A percentile compares a stretch with the other conserved stretches of the same genome.
Conservation (phyloP, 2,113 vertebrate genomes). For the Alosa alosa region DNA sequence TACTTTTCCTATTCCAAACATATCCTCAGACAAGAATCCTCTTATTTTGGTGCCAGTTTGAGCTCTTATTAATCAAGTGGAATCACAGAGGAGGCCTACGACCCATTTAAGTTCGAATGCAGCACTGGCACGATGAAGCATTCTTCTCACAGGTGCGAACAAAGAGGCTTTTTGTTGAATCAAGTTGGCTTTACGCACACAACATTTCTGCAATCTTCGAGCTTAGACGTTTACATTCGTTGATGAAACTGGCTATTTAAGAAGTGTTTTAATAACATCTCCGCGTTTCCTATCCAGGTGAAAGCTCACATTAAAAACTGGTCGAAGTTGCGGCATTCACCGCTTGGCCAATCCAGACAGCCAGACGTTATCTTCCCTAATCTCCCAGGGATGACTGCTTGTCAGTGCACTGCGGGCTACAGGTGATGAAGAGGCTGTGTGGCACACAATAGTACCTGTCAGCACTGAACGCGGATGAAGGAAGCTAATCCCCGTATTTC, state of each 20-base stretch:
- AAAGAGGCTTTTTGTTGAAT: neutral
- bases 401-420: neutral
- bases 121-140: neutral
- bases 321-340: neutral
- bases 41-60: neutral
- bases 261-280: neutral
- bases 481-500: slow-evolving; percentile 3
- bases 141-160: neutral
- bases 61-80: neutral
- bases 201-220: neutral
- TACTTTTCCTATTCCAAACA: neutral
- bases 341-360: neutral
- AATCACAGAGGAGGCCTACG: neutral
- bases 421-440: neutral
- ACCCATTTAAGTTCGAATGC: neutral
- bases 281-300: neutral
- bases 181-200: neutral
- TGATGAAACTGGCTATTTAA: neutral
- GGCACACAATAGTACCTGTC: slow-evolving; percentile 1
- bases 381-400: neutral
- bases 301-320: neutral
- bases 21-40: neutral
- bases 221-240: neutral
- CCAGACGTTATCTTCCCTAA: neutral
- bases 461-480: neutral